phyloP scores from a whole-genome alignment of 2,113 vertebrate genomes.

The Arizona elegans region DNA sequence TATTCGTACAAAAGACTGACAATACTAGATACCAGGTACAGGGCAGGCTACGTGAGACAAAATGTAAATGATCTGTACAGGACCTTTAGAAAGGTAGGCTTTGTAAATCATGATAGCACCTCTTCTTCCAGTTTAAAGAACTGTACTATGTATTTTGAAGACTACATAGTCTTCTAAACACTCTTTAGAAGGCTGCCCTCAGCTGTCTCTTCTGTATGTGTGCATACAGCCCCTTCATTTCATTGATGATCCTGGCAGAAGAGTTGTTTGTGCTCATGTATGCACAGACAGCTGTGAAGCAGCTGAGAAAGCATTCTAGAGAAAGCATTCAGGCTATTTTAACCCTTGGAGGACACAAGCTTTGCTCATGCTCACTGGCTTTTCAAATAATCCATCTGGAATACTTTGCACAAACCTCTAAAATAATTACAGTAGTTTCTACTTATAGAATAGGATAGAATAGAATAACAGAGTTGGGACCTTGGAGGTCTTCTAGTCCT shows the following conservation, averaged over 20 bases:
- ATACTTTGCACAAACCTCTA: neutral
- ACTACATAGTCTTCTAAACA: neutral
- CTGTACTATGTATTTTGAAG: neutral
- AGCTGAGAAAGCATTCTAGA: neutral
- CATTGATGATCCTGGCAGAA: neutral
- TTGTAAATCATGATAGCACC: neutral
- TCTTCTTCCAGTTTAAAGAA: neutral
- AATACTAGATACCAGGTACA: neutral
- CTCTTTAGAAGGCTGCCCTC: neutral
- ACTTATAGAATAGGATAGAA: neutral
- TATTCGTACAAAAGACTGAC: neutral
- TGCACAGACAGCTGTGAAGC: neutral
- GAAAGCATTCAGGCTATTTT: neutral
- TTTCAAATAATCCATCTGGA: neutral
- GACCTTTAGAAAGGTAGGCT: neutral
- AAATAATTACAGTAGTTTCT: neutral
- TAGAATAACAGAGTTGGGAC: too few species aligned
- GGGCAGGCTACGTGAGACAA: neutral
- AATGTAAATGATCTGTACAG: neutral
- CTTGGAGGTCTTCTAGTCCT: too few species aligned
- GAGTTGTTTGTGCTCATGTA: neutral
- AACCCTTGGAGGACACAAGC: neutral
- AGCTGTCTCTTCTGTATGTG: neutral
- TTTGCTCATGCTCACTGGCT: neutral
- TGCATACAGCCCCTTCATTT: neutral